Conservation (phyloP, 1,140 invertebrate species). For the Trachymyrmex cornetzi region DNA sequence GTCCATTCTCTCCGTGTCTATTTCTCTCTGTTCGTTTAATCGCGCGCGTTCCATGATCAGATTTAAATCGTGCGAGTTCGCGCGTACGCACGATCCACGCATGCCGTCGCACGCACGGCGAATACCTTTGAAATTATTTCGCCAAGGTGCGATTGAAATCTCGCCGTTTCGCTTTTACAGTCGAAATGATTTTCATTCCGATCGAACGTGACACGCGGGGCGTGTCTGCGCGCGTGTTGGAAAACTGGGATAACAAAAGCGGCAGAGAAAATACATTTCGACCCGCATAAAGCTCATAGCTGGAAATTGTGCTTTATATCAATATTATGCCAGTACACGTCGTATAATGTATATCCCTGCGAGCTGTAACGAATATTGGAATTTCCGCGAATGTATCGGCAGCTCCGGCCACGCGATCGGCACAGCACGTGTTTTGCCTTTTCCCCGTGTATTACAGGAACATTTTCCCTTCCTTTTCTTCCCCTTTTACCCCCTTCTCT, state of each 20-base stretch:
- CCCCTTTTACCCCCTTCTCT: too few species aligned
- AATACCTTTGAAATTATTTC: conserved; percentile 31
- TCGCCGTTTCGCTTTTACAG: neutral
- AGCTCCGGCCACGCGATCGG: neutral
- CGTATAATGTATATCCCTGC: conserved; percentile 29
- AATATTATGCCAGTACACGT: conserved; percentile 49
- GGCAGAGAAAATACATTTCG: conserved; percentile 41
- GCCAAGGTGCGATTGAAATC: neutral
- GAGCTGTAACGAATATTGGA: conserved; percentile 55
- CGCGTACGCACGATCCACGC: neutral
- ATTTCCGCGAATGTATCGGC: conserved; percentile 21
- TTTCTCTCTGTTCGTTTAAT: conserved; percentile 25
- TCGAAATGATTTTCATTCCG: conserved; percentile 13
- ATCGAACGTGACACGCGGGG: neutral
- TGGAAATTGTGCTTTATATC: conserved; percentile 58
- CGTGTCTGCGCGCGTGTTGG: neutral
- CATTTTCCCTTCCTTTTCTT: neutral
- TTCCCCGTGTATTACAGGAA: conserved; percentile 23
- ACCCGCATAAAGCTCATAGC: conserved; percentile 24
- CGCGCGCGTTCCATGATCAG: neutral
- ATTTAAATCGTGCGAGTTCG: conserved; percentile 5
- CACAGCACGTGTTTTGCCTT: conserved; percentile 39
- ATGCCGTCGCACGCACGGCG: neutral
- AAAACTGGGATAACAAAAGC: conserved; percentile 4
- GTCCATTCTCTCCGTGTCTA: too few species aligned